phyloP scores from a whole-genome alignment of 2,888 invertebrate species.

The Stenchaetothrips biformis region DNA sequence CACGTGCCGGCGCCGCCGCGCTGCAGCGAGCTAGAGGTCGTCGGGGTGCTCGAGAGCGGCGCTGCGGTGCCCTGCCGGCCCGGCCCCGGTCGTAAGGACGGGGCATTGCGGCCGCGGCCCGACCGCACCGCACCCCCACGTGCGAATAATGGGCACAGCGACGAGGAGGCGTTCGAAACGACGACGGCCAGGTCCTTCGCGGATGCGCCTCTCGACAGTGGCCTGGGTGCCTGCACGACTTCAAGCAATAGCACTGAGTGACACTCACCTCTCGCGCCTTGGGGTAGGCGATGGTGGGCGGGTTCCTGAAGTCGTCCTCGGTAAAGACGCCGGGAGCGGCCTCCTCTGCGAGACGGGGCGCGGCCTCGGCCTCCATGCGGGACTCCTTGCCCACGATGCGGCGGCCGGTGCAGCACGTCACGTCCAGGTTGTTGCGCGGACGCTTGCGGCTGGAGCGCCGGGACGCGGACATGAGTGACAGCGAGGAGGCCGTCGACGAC shows the following conservation, averaged over 20 bases:
- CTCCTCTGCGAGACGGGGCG: neutral
- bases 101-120: neutral
- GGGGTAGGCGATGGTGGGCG: slow-evolving; percentile 5
- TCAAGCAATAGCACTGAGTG: neutral
- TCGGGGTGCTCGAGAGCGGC: neutral
- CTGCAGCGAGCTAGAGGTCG: neutral
- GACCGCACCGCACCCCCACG: neutral
- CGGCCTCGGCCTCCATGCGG: neutral
- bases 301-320: slow-evolving; percentile 5
- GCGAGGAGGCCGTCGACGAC: neutral
- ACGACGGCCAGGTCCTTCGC: no score
- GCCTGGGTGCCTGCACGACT: neutral
- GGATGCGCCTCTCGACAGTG: neutral
- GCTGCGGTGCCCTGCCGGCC: neutral
- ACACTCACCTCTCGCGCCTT: slow-evolving; percentile 6
- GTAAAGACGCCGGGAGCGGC: neutral
- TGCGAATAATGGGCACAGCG: neutral
- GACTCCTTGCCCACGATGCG: slow-evolving; percentile 2
- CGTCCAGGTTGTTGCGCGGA: neutral
- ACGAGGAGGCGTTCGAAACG: no score
- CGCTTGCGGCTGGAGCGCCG: neutral
- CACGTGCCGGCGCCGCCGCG: neutral
- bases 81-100: neutral
- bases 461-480: neutral
- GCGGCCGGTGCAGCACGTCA: slow-evolving; percentile 9